Percentiles rank a stretch among this genome's conserved stretches.
Evolutionary conservation across 1,140 invertebrate species (phyloP).

Genomic region (Drosophila hydei): DNA sequence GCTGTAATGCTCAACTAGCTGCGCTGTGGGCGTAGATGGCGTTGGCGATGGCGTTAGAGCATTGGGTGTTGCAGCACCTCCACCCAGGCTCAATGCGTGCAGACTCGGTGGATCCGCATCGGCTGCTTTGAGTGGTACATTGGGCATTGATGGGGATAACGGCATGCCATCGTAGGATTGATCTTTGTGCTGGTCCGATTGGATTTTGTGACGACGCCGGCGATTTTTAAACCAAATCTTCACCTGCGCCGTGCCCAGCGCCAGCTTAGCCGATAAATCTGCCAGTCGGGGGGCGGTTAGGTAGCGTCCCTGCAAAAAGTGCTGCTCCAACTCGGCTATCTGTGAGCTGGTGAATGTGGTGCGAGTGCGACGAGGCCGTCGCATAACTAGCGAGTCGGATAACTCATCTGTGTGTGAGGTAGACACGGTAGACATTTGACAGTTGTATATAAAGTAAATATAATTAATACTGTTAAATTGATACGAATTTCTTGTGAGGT

Average conservation of each 20-base stretch:
- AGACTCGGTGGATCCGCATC: constrained; percentile 67
- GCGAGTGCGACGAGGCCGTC: constrained; percentile 84
- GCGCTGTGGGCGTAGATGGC: constrained; percentile 60
- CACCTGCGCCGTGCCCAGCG: constrained; percentile 92
- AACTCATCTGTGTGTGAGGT: constrained; percentile 56
- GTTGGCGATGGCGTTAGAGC: constrained; percentile 72
- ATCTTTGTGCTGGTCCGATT: constrained; percentile 74
- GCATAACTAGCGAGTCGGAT: constrained; percentile 74
- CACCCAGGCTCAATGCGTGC: constrained; percentile 56
- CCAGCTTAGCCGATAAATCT: constrained; percentile 89
- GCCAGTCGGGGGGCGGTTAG: constrained; percentile 91
- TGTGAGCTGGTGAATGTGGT: constrained; percentile 93
- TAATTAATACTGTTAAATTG: too few species aligned
- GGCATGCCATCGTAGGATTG: constrained; percentile 73
- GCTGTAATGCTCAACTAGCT: constrained; percentile 65
- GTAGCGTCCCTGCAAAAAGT: constrained; percentile 88
- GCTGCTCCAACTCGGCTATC: constrained; percentile 87
- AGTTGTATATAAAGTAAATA: too few species aligned
- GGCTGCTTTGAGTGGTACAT: constrained; percentile 30
- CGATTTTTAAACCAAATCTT: constrained; percentile 92
- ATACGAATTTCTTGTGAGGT: too few species aligned
- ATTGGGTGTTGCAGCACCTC: constrained; percentile 53
- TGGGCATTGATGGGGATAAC: constrained; percentile 53
- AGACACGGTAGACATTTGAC: too few species aligned
- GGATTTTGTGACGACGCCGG: constrained; percentile 75